phyloP scores from a whole-genome alignment of 2,888 invertebrate genomes.

The Rhingia campestris region DNA sequence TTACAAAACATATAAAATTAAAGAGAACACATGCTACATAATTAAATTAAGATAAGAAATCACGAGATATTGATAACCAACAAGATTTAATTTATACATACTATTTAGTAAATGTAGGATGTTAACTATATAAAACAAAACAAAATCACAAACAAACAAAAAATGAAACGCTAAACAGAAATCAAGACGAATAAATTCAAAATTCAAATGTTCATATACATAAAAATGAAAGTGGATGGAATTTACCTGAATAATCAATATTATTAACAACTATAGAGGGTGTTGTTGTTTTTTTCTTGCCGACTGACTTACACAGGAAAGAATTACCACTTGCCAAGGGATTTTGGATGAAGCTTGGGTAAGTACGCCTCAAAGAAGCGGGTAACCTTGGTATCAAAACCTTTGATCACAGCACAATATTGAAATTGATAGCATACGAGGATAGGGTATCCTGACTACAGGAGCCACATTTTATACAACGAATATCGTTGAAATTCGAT shows the following conservation, averaged over 20 bases:
- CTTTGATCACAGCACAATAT: too few relatives aligned
- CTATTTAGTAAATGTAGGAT: slow-evolving; percentile 72
- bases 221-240: slow-evolving; percentile 66
- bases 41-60: slow-evolving; percentile 45
- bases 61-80: slow-evolving; percentile 71
- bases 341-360: background rate
- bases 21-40: slow-evolving; percentile 47
- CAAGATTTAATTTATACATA: slow-evolving; percentile 73
- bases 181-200: slow-evolving; percentile 66
- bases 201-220: slow-evolving; percentile 63
- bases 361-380: too few relatives aligned
- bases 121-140: slow-evolving; percentile 66
- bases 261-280: slow-evolving; percentile 58
- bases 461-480: too few relatives aligned
- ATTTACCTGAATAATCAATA: slow-evolving; percentile 74
- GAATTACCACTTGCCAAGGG: background rate
- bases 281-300: slow-evolving; percentile 23
- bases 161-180: slow-evolving; percentile 56
- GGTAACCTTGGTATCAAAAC: too few relatives aligned
- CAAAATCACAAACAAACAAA: slow-evolving; percentile 21
- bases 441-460: too few relatives aligned
- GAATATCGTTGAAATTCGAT: too few relatives aligned
- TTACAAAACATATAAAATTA: slow-evolving; percentile 23
- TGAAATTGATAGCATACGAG: too few relatives aligned
- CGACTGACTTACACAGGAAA: background rate